phyloP scores from a whole-genome alignment of 2,113 vertebrate species.

The Phaethon lepturus region DNA sequence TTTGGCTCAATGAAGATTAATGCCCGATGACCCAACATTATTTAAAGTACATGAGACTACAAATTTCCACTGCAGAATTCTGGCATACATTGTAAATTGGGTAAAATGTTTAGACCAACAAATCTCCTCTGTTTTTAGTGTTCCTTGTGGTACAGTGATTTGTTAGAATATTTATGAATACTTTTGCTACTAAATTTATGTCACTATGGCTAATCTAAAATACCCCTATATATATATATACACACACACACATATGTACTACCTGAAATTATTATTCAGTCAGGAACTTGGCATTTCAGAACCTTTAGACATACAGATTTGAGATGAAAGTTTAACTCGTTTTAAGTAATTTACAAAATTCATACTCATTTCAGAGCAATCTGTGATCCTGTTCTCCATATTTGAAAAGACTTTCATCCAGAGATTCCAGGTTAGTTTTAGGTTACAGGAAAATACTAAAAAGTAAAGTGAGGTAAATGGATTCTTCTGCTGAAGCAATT shows the following conservation, averaged over 20 bases:
- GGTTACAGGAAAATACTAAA: neutral
- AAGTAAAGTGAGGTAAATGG: neutral
- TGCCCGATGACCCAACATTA: neutral
- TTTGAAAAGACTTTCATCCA: neutral
- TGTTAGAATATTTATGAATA: neutral
- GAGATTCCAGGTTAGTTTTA: neutral
- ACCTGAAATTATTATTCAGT: neutral
- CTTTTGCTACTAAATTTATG: neutral
- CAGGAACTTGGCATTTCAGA: neutral
- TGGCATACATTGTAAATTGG: neutral
- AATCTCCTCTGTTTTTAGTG: neutral
- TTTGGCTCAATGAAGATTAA: neutral
- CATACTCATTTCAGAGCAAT: neutral
- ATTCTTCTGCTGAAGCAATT: neutral
- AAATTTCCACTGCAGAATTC: neutral
- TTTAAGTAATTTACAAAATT: neutral
- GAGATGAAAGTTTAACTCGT: neutral
- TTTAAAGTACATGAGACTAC: neutral
- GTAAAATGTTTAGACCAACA: neutral
- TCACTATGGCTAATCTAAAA: neutral
- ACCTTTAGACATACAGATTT: neutral
- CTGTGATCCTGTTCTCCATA: neutral
- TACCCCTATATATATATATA: neutral
- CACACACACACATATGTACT: too few relatives aligned
- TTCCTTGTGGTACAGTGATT: neutral